Percentiles rank a stretch among this genome's conserved stretches.
phyloP scores from a whole-genome alignment of 2,888 invertebrate species.

The Trachelus stipa region DNA sequence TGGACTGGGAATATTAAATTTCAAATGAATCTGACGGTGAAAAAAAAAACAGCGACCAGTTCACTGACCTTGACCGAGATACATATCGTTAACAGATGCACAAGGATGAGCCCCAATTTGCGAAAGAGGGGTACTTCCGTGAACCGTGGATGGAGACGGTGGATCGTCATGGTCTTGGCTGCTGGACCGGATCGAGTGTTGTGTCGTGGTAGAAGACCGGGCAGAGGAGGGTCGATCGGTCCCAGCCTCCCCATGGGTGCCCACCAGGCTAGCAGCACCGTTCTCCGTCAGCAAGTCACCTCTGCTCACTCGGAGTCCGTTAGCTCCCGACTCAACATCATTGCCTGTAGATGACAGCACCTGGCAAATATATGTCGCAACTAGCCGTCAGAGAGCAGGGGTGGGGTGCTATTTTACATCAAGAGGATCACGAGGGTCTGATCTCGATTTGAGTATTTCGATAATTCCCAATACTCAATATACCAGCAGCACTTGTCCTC shows the following conservation, averaged over 20 bases:
- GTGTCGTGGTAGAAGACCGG: constrained; percentile 57
- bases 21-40: background rate
- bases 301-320: constrained; percentile 68
- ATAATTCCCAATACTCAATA: background rate
- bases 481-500: constrained; percentile 29
- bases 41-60: background rate
- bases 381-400: constrained; percentile 67
- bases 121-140: constrained; percentile 88
- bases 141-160: constrained; percentile 71
- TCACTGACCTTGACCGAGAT: constrained; percentile 66
- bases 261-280: constrained; percentile 35
- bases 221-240: constrained; percentile 58
- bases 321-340: constrained; percentile 68
- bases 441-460: background rate
- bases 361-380: constrained; percentile 68
- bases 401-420: constrained; percentile 63
- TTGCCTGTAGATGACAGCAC: constrained; percentile 70
- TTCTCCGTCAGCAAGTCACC: constrained; percentile 61
- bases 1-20: background rate
- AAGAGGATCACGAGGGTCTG: constrained; percentile 53
- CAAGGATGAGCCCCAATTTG: constrained; percentile 84
- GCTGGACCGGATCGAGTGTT: constrained; percentile 56
- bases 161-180: constrained; percentile 61
- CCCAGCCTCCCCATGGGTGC: constrained; percentile 21
- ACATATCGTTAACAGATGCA: constrained; percentile 69